phyloP scores from a whole-genome alignment of 2,797 vertebrate genomes.

The Rhodeus uyekii region DNA sequence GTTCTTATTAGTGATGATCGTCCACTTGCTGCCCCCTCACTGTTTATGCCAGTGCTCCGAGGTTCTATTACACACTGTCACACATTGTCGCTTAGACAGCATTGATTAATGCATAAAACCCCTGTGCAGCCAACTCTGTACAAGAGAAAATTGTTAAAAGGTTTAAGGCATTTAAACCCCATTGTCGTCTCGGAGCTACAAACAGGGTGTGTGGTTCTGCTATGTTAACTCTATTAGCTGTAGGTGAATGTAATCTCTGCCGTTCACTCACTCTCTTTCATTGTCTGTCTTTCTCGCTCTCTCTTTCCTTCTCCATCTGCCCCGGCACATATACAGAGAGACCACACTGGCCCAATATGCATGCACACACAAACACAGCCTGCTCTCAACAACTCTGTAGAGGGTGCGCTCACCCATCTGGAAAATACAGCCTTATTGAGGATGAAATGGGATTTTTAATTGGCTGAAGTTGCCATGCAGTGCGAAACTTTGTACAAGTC shows the following conservation, averaged over 20 bases:
- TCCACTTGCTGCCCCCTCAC: conserved; percentile 40
- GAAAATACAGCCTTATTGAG: conserved; percentile 56
- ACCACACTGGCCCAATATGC: conserved; percentile 19
- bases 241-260: conserved; percentile 55
- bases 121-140: conserved; percentile 56
- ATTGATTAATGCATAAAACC: conserved; percentile 46
- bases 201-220: conserved; percentile 55
- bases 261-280: conserved; percentile 13
- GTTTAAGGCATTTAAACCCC: conserved; percentile 65
- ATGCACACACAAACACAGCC: conserved; percentile 24
- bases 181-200: conserved; percentile 69
- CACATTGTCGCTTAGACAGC: conserved; percentile 48
- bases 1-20: conserved; percentile 44
- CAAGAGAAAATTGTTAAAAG: conserved; percentile 67
- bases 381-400: conserved; percentile 56
- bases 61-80: conserved; percentile 54
- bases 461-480: conserved; percentile 70
- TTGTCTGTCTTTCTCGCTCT: conserved; percentile 22
- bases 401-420: conserved; percentile 63
- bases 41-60: conserved; percentile 30
- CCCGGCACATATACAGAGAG: conserved; percentile 34
- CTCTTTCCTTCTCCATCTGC: conserved; percentile 46
- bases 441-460: conserved; percentile 74
- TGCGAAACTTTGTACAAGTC: conserved; percentile 63
- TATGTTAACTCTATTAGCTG: conserved; percentile 54